Conservation (phyloP, 2,888 invertebrate species). For the Philaethria dido region DNA sequence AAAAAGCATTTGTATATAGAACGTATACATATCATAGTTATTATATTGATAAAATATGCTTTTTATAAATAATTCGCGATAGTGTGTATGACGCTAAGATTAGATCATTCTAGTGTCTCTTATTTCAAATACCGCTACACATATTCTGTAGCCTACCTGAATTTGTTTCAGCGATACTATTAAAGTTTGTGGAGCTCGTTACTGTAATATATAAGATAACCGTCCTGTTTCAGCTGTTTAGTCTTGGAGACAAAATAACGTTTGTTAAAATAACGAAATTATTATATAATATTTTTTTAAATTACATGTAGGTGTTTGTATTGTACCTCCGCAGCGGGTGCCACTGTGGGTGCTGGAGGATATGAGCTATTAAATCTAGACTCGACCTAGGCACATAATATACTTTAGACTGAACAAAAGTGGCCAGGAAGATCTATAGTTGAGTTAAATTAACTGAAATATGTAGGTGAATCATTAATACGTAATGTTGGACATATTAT, state of each 20-base stretch:
- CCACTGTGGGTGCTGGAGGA: constrained; percentile 57
- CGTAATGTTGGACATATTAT: no score
- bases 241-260: constrained; percentile 50
- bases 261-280: constrained; percentile 50
- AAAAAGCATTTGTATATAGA: background rate
- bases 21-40: background rate
- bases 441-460: background rate
- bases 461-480: background rate
- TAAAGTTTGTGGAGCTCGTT: constrained; percentile 45
- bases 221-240: constrained; percentile 50
- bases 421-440: background rate
- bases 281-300: constrained; percentile 38
- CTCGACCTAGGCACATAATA: constrained; percentile 66
- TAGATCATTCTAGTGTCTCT: constrained; percentile 17
- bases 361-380: constrained; percentile 52
- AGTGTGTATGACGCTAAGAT: constrained; percentile 3
- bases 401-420: constrained; percentile 2
- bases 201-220: constrained; percentile 55
- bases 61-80: constrained; percentile 3
- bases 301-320: constrained; percentile 61
- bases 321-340: constrained; percentile 63
- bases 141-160: no score
- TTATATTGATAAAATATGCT: constrained; percentile 3
- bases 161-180: no score
- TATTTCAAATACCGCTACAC: background rate